These are phyloP conservation scores for Drosophila kepulauana DNA, from an alignment of 1,140 invertebrate species.

Conservation along the genomic window DNA sequence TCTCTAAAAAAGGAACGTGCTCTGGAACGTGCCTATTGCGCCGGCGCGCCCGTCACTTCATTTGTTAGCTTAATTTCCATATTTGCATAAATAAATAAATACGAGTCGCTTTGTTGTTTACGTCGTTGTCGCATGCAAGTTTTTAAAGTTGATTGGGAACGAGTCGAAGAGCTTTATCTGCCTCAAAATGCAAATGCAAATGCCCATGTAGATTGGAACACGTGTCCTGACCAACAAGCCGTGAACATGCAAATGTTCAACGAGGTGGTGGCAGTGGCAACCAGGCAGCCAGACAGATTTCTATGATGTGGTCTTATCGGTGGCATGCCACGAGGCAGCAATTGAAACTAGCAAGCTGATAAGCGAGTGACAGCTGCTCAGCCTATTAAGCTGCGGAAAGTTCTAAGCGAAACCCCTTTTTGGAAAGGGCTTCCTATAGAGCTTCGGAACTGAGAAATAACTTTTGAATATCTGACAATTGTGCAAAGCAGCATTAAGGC, in stretches of 20 bases:
- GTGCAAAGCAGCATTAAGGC: too few species aligned
- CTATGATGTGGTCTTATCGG: constrained; percentile 32
- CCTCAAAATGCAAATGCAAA: constrained; percentile 51
- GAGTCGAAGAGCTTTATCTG: constrained; percentile 63
- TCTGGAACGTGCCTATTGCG: constrained; percentile 63
- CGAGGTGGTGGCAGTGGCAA: constrained; percentile 4
- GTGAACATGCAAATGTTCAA: constrained; percentile 62
- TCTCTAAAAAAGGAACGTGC: constrained; percentile 47
- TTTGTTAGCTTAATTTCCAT: constrained; percentile 57
- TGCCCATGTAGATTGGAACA: constrained; percentile 46
- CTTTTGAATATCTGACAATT: background rate
- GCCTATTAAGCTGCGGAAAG: constrained; percentile 6
- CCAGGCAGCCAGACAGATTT: constrained; percentile 57
- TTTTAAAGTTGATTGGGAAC: constrained; percentile 32
- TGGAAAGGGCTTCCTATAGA: background rate
- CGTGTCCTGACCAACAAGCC: constrained; percentile 70
- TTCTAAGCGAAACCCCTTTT: background rate
- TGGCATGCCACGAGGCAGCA: constrained; percentile 22
- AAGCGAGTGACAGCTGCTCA: constrained; percentile 24
- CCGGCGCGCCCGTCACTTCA: constrained; percentile 44
- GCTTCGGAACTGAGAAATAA: background rate
- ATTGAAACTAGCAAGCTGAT: constrained; percentile 15
- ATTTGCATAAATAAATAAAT: constrained; percentile 59
- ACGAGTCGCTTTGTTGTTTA: constrained; percentile 3
- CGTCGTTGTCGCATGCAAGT: background rate